Percentiles rank a stretch among this genome's conserved stretches.
These are phyloP conservation scores for Struthidea cinerea DNA, from an alignment of 2,113 vertebrate species.

Conservation along the genomic window DNA sequence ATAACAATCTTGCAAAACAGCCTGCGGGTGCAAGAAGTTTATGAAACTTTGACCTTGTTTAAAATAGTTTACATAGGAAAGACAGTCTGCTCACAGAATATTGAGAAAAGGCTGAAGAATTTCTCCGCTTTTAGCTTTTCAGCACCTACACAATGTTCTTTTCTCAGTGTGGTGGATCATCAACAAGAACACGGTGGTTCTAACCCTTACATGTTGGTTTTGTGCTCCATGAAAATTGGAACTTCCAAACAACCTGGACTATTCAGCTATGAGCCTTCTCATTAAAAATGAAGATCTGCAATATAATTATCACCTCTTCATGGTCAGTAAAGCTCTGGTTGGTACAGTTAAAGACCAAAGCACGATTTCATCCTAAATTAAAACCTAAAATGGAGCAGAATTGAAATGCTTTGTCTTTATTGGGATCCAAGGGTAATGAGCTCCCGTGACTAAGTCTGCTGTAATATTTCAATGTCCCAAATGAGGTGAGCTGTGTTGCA, in stretches of 20 bases:
- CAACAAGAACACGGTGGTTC: not conserved
- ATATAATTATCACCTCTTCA: not conserved
- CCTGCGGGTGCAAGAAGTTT: too few species aligned
- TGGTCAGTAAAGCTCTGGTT: not conserved
- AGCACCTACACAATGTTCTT: fast-evolving
- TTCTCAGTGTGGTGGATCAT: not conserved
- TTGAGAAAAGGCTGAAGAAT: too few species aligned
- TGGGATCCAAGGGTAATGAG: not conserved
- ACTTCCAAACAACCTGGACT: not conserved
- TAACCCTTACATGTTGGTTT: not conserved
- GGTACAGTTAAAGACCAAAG: not conserved
- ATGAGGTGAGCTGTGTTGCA: not conserved
- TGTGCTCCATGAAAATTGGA: not conserved
- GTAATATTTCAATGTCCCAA: not conserved
- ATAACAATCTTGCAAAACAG: too few species aligned
- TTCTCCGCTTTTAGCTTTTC: too few species aligned
- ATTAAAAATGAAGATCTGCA: not conserved
- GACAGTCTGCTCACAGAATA: too few species aligned
- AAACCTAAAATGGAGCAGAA: not conserved
- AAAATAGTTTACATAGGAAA: too few species aligned
- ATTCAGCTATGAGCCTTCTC: not conserved
- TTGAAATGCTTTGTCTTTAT: not conserved
- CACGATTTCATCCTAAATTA: not conserved
- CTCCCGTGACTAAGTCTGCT: not conserved
- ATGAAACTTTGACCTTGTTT: too few species aligned